phyloP scores from a whole-genome alignment of 2,888 invertebrate species.

The Drosophila testacea region DNA sequence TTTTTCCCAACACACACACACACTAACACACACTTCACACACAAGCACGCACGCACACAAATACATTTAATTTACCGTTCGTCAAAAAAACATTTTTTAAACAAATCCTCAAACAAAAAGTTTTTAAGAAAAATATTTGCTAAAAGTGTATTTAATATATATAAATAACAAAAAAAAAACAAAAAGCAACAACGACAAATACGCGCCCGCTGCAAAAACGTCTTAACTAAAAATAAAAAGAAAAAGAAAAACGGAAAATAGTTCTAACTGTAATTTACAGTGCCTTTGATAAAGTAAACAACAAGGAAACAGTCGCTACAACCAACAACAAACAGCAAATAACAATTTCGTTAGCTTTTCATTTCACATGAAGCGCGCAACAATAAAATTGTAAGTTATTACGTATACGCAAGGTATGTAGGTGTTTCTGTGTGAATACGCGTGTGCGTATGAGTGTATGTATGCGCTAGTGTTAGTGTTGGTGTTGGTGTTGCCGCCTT shows the following conservation, averaged over 20 bases:
- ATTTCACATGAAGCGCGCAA: conserved; percentile 47
- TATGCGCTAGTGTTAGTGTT: conserved; percentile 1
- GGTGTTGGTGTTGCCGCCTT: conserved; percentile 40
- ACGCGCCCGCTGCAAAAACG: conserved; percentile 50
- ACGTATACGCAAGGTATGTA: conserved; percentile 56
- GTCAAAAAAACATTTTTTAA: conserved; percentile 40
- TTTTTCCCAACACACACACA: conserved; percentile 57
- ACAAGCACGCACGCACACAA: conserved; percentile 26
- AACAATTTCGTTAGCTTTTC: conserved; percentile 38
- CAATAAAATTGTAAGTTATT: conserved; percentile 68
- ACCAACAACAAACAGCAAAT: conserved; percentile 25
- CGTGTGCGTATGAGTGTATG: background rate
- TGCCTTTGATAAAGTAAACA: conserved; percentile 71
- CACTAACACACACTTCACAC: conserved; percentile 19
- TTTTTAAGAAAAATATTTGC: conserved; percentile 63
- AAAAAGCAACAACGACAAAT: conserved; percentile 35
- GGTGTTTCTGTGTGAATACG: conserved; percentile 8
- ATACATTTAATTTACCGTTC: conserved; percentile 33
- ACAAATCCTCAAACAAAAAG: conserved; percentile 16
- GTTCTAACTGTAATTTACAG: conserved; percentile 74
- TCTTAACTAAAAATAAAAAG: conserved; percentile 20
- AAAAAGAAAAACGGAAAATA: conserved; percentile 54
- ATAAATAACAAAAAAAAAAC: conserved; percentile 21
- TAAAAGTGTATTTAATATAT: conserved; percentile 73
- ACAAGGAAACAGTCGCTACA: conserved; percentile 45